Evolutionary conservation across 2,113 vertebrate genomes (phyloP), one percentile per base, ranked within the genome.

Genomic region (Synchiropus splendidus): DNA sequence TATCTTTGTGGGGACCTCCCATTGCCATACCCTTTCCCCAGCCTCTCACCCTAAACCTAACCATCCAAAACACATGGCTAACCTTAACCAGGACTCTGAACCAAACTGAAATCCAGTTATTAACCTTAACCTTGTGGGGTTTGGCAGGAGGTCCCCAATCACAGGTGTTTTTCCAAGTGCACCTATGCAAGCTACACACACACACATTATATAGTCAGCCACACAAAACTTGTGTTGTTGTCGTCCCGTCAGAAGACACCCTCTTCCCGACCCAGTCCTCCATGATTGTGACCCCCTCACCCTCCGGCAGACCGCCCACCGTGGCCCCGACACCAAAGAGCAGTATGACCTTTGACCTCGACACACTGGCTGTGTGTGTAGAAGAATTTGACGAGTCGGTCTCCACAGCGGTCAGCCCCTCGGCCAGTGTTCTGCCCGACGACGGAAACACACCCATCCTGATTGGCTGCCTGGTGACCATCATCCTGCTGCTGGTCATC

Each of bases 391-490:
- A 39, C 9, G 2, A 4, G 31, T 35, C 31, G 6, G 2, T 9
- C 9, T 4, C n/a, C 9, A 12, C 62, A 35, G 66, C 70, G 37
- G 81, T 64, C 6, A 74, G 36, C 3, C 75, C 85, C 0, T 80
- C 84, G 11, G 56, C 79, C 55, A 85, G 70, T 6, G 73, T 54
- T 32, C 59, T 70, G 1, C 61, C 79, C 1, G 87, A 87, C 1
- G 81, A 86, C 27, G 74, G 79, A 31, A 89, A 67, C 38, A 88
- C 88, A 2, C 88, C 91, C 39, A 57, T 89, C 51, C 82, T 94
- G 0, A 90, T 94, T 51, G 88, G 90, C 70, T 92, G 90, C 66
- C 79, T 94, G 48, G 91, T 94, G 62, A 89, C 88, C 54, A 94
- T 94, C 65, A 94, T 94, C 61, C 84, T 94, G 3, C 83, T 94